phyloP scores from a whole-genome alignment of 2,113 vertebrate species.

The Fregata magnificens region DNA sequence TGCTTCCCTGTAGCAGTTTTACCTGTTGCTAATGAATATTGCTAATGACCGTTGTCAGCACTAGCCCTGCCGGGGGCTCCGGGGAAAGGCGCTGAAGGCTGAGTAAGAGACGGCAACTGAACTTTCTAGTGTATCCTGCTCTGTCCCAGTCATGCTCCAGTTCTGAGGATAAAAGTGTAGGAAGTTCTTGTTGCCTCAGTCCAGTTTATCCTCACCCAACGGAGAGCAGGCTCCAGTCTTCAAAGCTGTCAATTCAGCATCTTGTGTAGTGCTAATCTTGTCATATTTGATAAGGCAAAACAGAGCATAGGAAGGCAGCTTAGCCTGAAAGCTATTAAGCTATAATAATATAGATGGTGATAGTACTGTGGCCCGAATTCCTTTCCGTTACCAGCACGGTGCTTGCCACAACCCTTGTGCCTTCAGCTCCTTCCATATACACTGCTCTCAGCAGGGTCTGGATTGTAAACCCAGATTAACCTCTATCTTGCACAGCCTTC shows the following conservation, averaged over 20 bases:
- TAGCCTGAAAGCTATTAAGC: not conserved
- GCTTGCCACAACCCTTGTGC: not conserved
- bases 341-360: not conserved
- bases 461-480: not conserved
- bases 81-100: not conserved
- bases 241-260: not conserved
- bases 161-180: not conserved
- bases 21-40: not conserved
- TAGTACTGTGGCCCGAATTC: not conserved
- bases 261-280: not conserved
- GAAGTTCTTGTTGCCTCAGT: not conserved
- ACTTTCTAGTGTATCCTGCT: fast-evolving
- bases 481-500: not conserved
- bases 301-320: not conserved
- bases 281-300: not conserved
- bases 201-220: not conserved
- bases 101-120: not conserved
- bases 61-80: not conserved
- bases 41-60: not conserved
- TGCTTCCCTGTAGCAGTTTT: not conserved
- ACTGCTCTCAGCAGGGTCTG: not conserved
- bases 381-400: not conserved
- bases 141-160: not conserved
- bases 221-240: not conserved
- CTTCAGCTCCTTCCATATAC: not conserved